These are phyloP conservation scores for Brachyptera risi DNA, from an alignment of 2,888 invertebrate genomes.

Conservation along the genomic window DNA sequence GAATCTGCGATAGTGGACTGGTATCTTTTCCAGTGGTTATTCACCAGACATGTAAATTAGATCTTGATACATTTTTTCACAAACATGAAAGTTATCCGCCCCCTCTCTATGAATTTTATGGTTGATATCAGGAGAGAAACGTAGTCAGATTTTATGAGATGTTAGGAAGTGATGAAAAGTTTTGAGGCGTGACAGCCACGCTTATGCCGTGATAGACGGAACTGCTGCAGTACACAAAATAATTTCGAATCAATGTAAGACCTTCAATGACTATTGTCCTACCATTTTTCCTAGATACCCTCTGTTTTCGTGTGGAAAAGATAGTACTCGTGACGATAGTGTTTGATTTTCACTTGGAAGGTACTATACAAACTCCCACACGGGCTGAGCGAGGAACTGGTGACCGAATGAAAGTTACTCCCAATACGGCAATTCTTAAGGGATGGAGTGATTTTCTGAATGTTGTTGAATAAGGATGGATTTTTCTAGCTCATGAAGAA, in stretches of 20 bases:
- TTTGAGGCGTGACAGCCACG: not conserved
- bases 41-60: constrained; percentile 25
- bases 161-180: too few species aligned
- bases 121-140: not conserved
- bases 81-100: not conserved
- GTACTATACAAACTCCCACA: constrained; percentile 14
- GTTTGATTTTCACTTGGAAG: constrained; percentile 24
- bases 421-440: not conserved
- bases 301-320: not conserved
- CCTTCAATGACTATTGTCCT: not conserved
- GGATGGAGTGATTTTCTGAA: not conserved
- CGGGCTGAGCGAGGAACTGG: constrained; percentile 20
- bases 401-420: constrained; percentile 22
- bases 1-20: constrained; percentile 16
- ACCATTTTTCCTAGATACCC: not conserved
- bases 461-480: not conserved
- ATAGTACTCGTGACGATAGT: constrained; percentile 22
- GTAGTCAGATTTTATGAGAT: not conserved
- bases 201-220: not conserved
- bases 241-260: not conserved
- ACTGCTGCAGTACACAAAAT: not conserved
- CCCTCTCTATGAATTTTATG: not conserved
- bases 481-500: not conserved
- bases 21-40: constrained; percentile 13
- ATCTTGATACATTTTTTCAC: constrained; percentile 27